Evolutionary conservation across 64 coral and sea anemone genomes (phyloP).

Genomic region (Trachythela sp.): DNA sequence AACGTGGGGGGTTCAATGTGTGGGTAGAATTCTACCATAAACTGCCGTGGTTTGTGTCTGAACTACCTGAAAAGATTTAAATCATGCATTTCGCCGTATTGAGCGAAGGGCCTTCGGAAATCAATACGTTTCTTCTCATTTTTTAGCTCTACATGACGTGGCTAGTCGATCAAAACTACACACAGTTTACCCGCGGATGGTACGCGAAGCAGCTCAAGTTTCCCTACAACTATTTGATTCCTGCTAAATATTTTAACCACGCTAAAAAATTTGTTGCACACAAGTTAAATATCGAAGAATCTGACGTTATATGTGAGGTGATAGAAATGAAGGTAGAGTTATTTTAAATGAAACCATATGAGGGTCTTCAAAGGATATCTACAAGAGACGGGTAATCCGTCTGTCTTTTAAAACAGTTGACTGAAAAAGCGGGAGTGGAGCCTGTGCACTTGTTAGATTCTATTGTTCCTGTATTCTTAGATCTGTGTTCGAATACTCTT

Average conservation of each 20-base stretch:
- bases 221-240: not conserved
- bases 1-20: no score
- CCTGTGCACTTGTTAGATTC: no score
- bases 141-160: slow-evolving; percentile 6
- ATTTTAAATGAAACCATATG: not conserved
- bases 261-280: not conserved
- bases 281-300: slow-evolving; percentile 2
- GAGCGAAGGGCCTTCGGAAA: not conserved
- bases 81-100: no score
- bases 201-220: slow-evolving; percentile 6
- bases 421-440: no score
- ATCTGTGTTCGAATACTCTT: no score
- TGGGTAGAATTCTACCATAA: no score
- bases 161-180: not conserved
- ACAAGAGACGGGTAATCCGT: no score
- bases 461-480: no score
- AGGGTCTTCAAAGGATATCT: no score
- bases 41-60: no score
- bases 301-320: not conserved
- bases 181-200: not conserved
- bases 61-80: no score
- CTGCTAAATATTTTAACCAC: not conserved
- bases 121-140: not conserved
- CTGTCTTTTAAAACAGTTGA: no score
- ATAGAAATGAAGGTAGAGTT: not conserved